Conservation (phyloP, 2,113 vertebrate species). For the Saccopteryx bilineata region DNA sequence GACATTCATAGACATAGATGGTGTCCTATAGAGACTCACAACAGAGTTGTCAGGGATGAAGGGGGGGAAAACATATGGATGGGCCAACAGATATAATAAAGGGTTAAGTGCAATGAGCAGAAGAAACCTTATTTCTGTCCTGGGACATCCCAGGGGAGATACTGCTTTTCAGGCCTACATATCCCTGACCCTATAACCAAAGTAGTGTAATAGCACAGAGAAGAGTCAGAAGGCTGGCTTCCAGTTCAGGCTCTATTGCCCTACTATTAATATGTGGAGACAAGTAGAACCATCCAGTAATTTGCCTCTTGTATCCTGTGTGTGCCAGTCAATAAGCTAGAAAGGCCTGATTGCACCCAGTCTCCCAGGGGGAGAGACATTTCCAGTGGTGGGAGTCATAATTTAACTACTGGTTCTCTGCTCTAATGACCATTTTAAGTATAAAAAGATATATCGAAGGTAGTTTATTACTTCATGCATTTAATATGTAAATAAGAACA, state of each 20-base stretch:
- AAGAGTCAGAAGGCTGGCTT: background rate
- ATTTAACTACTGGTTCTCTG: no score
- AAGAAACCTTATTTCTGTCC: background rate
- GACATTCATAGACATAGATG: constrained; percentile 7
- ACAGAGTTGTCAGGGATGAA: background rate
- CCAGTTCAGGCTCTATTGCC: background rate
- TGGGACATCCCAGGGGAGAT: background rate
- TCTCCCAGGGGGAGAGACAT: background rate
- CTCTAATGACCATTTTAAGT: no score
- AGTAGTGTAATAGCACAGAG: background rate
- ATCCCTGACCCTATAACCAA: background rate
- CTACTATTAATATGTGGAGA: background rate
- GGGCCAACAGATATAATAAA: constrained; percentile 22
- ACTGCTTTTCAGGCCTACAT: background rate
- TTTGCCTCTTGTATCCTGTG: background rate
- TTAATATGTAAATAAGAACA: no score
- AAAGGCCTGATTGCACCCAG: background rate
- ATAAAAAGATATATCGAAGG: no score
- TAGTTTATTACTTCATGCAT: no score
- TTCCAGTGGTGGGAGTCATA: no score
- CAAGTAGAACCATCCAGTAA: background rate
- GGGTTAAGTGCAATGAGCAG: background rate
- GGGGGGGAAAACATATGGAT: background rate
- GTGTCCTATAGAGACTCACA: background rate
- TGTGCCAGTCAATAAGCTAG: background rate